phyloP scores from a whole-genome alignment of 2,888 invertebrate genomes.

The Caenorhabditis japonica region DNA sequence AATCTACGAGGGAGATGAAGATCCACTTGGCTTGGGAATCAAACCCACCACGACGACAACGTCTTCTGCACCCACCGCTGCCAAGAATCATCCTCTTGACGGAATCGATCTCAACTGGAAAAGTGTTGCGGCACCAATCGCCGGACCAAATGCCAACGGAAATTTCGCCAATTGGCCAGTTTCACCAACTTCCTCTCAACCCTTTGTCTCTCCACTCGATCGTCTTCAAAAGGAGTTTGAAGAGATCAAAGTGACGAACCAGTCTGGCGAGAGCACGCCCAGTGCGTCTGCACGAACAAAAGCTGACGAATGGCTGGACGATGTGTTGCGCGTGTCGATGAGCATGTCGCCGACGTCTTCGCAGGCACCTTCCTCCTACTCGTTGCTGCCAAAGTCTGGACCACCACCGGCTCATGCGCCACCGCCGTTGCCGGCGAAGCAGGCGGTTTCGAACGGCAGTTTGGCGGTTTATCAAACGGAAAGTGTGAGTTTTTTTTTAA shows the following conservation, averaged over 20 bases:
- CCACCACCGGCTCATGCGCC: conserved; percentile 54
- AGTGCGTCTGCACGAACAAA: conserved; percentile 17
- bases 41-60: conserved; percentile 6
- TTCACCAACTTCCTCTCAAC: not conserved
- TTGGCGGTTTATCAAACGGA: conserved; percentile 43
- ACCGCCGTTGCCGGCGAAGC: conserved; percentile 46
- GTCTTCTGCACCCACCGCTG: not conserved
- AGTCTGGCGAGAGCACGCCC: conserved; percentile 28
- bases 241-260: conserved; percentile 15
- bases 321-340: conserved; percentile 59
- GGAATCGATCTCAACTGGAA: conserved; percentile 37
- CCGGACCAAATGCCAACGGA: conserved; percentile 12
- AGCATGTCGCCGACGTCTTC: conserved; percentile 45
- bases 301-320: conserved; percentile 70
- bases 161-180: conserved; percentile 43
- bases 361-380: conserved; percentile 3
- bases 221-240: conserved; percentile 47
- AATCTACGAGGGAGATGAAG: conserved; percentile 74
- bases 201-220: conserved; percentile 20
- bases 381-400: conserved; percentile 34
- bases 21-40: conserved; percentile 46
- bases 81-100: conserved; percentile 39
- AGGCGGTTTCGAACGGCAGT: conserved; percentile 53
- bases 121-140: conserved; percentile 19
- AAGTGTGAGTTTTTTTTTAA: conserved; percentile 29